Percentiles rank a stretch among this genome's conserved stretches.
Conservation (phyloP, 2,113 vertebrate species). For the Isurus oxyrinchus region DNA sequence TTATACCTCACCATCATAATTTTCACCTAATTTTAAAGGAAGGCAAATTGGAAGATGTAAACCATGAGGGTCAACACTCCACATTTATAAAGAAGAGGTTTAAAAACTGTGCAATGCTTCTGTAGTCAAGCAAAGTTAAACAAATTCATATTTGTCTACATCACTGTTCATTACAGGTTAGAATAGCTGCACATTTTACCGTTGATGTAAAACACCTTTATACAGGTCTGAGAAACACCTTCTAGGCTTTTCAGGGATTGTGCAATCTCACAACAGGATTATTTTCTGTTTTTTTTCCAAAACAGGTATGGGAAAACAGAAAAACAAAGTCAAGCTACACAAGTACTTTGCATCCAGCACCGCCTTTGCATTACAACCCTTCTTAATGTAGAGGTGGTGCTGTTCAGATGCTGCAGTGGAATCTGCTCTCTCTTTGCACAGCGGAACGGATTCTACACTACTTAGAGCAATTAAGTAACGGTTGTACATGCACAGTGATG, state of each 20-base stretch:
- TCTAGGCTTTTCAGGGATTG: not conserved
- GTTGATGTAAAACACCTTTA: not conserved
- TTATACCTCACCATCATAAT: not conserved
- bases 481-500: not conserved
- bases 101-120: not conserved
- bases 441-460: not conserved
- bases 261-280: not conserved
- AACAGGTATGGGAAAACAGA: not conserved
- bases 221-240: not conserved
- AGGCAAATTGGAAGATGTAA: not conserved
- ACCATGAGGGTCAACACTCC: not conserved
- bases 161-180: not conserved
- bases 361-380: too few species aligned
- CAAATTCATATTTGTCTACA: not conserved
- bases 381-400: not conserved
- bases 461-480: not conserved
- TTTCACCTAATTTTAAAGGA: not conserved
- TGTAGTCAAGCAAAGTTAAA: not conserved
- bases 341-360: too few species aligned
- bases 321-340: too few species aligned
- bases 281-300: not conserved
- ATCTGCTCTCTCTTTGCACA: not conserved
- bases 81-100: not conserved
- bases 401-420: not conserved
- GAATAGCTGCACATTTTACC: not conserved